Conservation (phyloP, 1,140 invertebrate genomes). For the Alviniconcha marisindica region DNA sequence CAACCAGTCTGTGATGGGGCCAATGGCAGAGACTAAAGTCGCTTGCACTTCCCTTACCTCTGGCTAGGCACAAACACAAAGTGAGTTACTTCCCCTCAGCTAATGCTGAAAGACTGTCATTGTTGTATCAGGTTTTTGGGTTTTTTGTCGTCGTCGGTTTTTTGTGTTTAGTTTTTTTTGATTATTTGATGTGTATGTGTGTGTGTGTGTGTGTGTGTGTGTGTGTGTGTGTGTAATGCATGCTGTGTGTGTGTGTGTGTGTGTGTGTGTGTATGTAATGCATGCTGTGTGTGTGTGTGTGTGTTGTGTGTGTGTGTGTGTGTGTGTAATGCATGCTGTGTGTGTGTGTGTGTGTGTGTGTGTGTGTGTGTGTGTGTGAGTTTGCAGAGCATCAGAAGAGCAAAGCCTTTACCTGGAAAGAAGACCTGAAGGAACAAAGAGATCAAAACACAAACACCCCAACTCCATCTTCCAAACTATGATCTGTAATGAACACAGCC, state of each 20-base stretch:
- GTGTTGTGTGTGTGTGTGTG: not conserved
- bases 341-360: not conserved
- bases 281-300: not conserved
- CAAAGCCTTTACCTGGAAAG: conserved; percentile 39
- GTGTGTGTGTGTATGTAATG: not conserved
- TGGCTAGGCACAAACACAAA: too few relatives aligned
- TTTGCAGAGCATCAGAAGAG: conserved; percentile 41
- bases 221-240: not conserved
- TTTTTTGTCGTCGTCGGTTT: too few relatives aligned
- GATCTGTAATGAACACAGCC: too few relatives aligned
- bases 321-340: not conserved
- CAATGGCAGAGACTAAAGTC: too few relatives aligned
- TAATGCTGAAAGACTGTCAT: too few relatives aligned
- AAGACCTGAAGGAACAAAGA: conserved; percentile 6
- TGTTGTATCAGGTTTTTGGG: too few relatives aligned
- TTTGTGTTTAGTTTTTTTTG: not conserved
- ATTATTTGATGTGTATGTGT: not conserved
- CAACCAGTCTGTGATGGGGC: too few relatives aligned
- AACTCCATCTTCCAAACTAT: too few relatives aligned
- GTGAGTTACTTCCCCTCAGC: too few relatives aligned
- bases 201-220: not conserved
- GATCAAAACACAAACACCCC: not conserved
- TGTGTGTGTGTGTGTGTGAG: not conserved
- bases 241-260: not conserved
- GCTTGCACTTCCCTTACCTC: too few relatives aligned